phyloP scores from a whole-genome alignment of 2,113 vertebrate genomes.

The Electrona antarctica region DNA sequence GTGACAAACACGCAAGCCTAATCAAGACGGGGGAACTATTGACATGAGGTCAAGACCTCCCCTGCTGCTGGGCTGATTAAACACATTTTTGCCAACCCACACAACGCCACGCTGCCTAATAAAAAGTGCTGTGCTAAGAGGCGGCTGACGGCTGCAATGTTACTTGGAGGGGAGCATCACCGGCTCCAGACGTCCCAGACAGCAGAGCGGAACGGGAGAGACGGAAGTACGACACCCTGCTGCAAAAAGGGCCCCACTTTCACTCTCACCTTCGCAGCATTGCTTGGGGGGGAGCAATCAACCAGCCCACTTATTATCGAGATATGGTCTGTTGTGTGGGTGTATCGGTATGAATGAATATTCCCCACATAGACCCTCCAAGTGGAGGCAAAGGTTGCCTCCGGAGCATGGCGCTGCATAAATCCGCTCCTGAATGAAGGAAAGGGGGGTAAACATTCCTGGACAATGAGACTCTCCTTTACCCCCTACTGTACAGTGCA shows the following conservation, averaged over 20 bases:
- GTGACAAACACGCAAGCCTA: not conserved
- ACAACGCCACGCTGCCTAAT: conserved; percentile 42
- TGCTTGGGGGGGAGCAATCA: conserved; percentile 45
- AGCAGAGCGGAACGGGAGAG: conserved; percentile 26
- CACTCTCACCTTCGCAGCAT: conserved; percentile 45
- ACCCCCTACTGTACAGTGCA: conserved; percentile 66
- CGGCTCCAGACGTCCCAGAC: conserved; percentile 44
- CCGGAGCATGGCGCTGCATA: conserved; percentile 66
- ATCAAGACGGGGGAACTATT: conserved; percentile 44
- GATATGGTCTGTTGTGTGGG: conserved; percentile 50
- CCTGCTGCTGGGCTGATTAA: conserved; percentile 59
- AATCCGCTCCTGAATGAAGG: conserved; percentile 57
- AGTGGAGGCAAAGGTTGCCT: conserved; percentile 66
- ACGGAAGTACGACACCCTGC: conserved; percentile 29
- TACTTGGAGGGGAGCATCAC: conserved; percentile 40
- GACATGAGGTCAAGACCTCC: conserved; percentile 66
- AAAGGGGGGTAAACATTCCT: conserved; percentile 68
- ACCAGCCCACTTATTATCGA: conserved; percentile 42
- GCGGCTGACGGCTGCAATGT: conserved; percentile 41
- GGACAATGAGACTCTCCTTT: conserved; percentile 72
- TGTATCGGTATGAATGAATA: conserved; percentile 59
- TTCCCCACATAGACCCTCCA: conserved; percentile 69
- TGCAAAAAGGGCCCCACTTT: conserved; percentile 5
- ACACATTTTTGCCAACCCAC: conserved; percentile 57
- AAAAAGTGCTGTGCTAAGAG: conserved; percentile 44